These are phyloP conservation scores for Hydropsyche betteni DNA, from an alignment of 2,888 invertebrate genomes.

Conservation along the genomic window DNA sequence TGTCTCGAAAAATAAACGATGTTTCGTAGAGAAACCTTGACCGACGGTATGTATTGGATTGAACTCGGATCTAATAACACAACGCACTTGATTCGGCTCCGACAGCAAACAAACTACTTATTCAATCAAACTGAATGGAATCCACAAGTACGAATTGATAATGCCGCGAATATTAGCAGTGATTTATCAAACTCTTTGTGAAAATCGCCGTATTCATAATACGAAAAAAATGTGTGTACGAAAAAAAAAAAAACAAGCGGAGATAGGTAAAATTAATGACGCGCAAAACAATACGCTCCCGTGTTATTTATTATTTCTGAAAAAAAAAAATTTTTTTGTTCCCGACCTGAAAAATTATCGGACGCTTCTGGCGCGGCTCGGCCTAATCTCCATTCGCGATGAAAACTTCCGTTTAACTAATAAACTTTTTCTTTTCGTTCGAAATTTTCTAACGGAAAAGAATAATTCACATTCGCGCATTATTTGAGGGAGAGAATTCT, in stretches of 20 bases:
- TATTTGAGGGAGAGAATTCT: background rate
- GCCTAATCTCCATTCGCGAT: slow-evolving; percentile 25
- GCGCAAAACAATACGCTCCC: slow-evolving; percentile 7
- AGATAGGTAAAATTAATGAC: slow-evolving; percentile 17
- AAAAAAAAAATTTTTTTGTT: background rate
- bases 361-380: slow-evolving; percentile 26
- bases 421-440: slow-evolving; percentile 17
- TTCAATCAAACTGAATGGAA: no score
- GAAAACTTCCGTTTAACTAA: slow-evolving; percentile 31
- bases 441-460: slow-evolving; percentile 1
- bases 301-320: slow-evolving; percentile 16
- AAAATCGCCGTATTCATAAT: background rate
- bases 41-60: no score
- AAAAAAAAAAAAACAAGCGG: background rate
- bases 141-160: no score
- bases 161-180: no score
- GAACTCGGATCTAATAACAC: no score
- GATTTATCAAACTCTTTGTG: background rate
- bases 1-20: slow-evolving; percentile 6
- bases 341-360: slow-evolving; percentile 24
- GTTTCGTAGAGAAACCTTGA: background rate
- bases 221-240: background rate
- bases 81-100: no score
- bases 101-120: no score
- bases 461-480: background rate